These are phyloP conservation scores for Pharmacophagus antenor DNA, from an alignment of 2,888 invertebrate species.

Conservation along the genomic window DNA sequence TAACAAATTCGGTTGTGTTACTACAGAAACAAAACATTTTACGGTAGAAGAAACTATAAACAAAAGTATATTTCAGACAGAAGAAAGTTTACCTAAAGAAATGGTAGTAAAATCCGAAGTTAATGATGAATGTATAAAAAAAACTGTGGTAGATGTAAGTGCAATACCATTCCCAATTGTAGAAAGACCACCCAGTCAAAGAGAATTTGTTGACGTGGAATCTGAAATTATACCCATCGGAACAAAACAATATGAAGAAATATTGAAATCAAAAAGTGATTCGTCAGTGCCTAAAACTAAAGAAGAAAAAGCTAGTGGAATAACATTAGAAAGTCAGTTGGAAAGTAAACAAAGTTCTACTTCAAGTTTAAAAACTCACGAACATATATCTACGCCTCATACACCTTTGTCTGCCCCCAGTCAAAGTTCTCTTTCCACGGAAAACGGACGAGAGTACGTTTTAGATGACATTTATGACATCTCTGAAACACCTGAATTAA, in stretches of 20 bases:
- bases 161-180: constrained; percentile 75
- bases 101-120: constrained; percentile 38
- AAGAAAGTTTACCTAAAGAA: constrained; percentile 46
- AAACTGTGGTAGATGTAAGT: constrained; percentile 54
- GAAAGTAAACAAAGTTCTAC: constrained; percentile 82
- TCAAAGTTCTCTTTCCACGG: constrained; percentile 83
- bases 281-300: constrained; percentile 77
- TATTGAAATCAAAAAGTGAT: constrained; percentile 74
- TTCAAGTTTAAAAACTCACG: constrained; percentile 78
- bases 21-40: constrained; percentile 58
- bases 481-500: constrained; percentile 81
- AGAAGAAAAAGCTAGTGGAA: constrained; percentile 62
- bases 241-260: constrained; percentile 73
- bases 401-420: constrained; percentile 83
- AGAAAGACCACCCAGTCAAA: constrained; percentile 71
- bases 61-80: constrained; percentile 47
- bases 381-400: constrained; percentile 78
- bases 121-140: constrained; percentile 61
- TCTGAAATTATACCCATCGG: constrained; percentile 68
- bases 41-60: constrained; percentile 48
- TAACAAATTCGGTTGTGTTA: constrained; percentile 54
- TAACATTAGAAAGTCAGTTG: constrained; percentile 64
- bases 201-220: constrained; percentile 74
- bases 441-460: constrained; percentile 83
- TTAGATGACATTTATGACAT: constrained; percentile 81